These are phyloP conservation scores for Gyrodactylus salaris DNA, from an alignment of 1,140 invertebrate species.

Conservation along the genomic window DNA sequence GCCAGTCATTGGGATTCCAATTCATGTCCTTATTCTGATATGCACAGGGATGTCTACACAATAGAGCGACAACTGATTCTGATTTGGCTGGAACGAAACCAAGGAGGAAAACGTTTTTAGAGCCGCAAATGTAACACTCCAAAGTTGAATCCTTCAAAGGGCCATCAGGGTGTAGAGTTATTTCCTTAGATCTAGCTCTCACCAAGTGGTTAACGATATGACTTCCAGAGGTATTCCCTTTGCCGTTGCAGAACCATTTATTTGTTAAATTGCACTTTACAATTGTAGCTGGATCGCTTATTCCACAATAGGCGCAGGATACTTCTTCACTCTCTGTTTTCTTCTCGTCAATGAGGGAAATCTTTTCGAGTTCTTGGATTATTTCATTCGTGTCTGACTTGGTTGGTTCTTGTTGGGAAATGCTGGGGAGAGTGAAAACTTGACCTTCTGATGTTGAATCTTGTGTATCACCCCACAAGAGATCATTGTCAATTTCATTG, in stretches of 20 bases:
- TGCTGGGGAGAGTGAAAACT: neutral
- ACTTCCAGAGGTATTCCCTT: conserved; percentile 73
- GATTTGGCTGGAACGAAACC: conserved; percentile 97
- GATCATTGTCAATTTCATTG: neutral
- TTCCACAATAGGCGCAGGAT: conserved; percentile 42
- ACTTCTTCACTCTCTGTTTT: neutral
- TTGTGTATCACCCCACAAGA: conserved; percentile 2
- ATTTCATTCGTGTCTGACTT: neutral
- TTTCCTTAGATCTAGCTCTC: conserved; percentile 85
- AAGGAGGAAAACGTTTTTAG: conserved; percentile 59
- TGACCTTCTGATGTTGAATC: neutral
- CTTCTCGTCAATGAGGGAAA: neutral
- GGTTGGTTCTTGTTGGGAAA: neutral
- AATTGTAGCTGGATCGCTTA: conserved; percentile 80
- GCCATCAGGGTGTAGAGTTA: conserved; percentile 78
- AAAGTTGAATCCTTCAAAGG: conserved; percentile 79
- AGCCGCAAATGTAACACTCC: conserved; percentile 93
- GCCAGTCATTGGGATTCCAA: conserved; percentile 93
- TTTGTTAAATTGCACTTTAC: conserved; percentile 91
- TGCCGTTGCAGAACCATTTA: conserved; percentile 97
- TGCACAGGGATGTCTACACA: conserved; percentile 86
- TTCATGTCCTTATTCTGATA: conserved; percentile 92
- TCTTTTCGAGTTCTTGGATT: neutral
- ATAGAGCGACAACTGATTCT: conserved; percentile 82
- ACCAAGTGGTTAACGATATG: conserved; percentile 96